Conservation (phyloP, 2,888 invertebrate genomes). For the Synergus japonicus region DNA sequence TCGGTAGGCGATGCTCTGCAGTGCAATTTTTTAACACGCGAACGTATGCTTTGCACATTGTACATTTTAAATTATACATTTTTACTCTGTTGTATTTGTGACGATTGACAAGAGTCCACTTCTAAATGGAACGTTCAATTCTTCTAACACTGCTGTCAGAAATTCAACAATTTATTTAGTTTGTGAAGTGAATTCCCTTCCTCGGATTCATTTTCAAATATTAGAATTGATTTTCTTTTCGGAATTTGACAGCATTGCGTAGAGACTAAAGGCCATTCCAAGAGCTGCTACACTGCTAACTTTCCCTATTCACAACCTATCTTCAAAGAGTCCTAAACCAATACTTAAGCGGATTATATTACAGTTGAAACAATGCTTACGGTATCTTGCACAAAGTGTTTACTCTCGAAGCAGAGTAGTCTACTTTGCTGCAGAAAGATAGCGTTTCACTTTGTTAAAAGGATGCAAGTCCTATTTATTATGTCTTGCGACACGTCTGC, state of each 20-base stretch:
- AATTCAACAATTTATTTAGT: background rate
- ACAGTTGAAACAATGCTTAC: slow-evolving; percentile 62
- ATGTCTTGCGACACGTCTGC: slow-evolving; percentile 47
- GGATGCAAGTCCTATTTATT: slow-evolving; percentile 51
- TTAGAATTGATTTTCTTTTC: background rate
- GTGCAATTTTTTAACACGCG: background rate
- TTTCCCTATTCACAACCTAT: slow-evolving; percentile 30
- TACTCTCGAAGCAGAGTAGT: slow-evolving; percentile 32
- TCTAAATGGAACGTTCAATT: slow-evolving; percentile 20
- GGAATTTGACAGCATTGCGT: slow-evolving; percentile 24
- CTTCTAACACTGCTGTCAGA: slow-evolving; percentile 27
- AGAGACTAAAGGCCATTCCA: background rate
- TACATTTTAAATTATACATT: background rate
- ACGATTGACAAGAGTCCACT: slow-evolving; percentile 40
- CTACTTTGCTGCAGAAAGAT: slow-evolving; percentile 37
- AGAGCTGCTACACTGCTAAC: slow-evolving; percentile 17
- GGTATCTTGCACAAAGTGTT: slow-evolving; percentile 46
- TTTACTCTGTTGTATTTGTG: slow-evolving; percentile 33
- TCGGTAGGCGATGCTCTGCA: slow-evolving; percentile 25
- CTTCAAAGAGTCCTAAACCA: slow-evolving; percentile 35
- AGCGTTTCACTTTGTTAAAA: slow-evolving; percentile 48
- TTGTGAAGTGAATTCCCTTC: background rate
- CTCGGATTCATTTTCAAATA: background rate
- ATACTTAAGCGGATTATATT: slow-evolving; percentile 56
- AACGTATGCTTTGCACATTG: background rate